Percentiles rank a stretch among this genome's conserved stretches.
phyloP scores from a whole-genome alignment of 37 sponge, comb jelly and placozoan genomes.

The Cliona cf. orientalis region DNA sequence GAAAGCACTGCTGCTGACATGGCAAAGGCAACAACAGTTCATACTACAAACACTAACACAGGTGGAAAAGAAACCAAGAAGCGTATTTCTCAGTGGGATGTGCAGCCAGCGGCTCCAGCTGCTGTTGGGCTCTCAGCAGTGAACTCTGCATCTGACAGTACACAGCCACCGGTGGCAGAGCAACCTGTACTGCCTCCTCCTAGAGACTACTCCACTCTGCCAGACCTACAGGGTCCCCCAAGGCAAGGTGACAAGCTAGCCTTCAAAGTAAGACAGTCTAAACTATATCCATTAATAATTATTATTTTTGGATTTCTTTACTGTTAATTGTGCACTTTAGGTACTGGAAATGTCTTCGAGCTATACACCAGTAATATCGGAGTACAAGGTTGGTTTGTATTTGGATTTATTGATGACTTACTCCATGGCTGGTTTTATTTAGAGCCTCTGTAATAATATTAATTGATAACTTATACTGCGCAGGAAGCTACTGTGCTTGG shows the following conservation, averaged over 20 bases:
- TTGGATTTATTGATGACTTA: neutral
- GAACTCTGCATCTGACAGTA: too few relatives aligned
- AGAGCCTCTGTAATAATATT: neutral
- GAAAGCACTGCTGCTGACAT: neutral
- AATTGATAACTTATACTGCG: neutral
- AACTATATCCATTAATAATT: neutral
- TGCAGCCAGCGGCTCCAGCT: too few relatives aligned
- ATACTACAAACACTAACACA: neutral
- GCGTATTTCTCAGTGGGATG: neutral
- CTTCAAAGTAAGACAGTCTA: slow-evolving; percentile 37
- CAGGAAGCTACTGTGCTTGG: slow-evolving; percentile 39
- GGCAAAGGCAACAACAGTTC: neutral
- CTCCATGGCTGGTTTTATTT: neutral
- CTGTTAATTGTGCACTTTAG: slow-evolving; percentile 7
- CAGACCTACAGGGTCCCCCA: slow-evolving; percentile 57
- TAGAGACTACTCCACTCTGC: slow-evolving; percentile 41
- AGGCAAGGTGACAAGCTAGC: slow-evolving; percentile 56
- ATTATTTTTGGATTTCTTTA: neutral
- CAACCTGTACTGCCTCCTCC: too few relatives aligned
- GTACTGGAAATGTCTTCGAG: slow-evolving; percentile 47
- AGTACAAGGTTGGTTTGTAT: slow-evolving; percentile 31
- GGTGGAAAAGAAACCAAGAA: too few relatives aligned
- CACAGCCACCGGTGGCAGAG: too few relatives aligned
- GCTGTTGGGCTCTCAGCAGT: too few relatives aligned
- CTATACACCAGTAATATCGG: slow-evolving; percentile 58